Evolutionary conservation across 2,113 vertebrate genomes (phyloP).

Genomic region (Rousettus leschenaultii): DNA sequence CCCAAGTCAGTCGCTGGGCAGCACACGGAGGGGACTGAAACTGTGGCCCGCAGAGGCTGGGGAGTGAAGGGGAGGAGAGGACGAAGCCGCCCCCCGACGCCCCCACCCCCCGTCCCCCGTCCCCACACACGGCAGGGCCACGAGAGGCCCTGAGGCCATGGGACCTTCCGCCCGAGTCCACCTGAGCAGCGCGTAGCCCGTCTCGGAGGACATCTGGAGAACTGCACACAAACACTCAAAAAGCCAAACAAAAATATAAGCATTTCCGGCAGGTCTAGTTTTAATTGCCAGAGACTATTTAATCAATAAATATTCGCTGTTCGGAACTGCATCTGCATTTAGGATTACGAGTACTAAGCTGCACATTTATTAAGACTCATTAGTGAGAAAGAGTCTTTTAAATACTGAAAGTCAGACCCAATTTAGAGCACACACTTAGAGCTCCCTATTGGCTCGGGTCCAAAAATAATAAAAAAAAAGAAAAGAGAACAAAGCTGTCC

Average conservation of each 20-base stretch:
- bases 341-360: slow-evolving; percentile 64
- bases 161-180: no score
- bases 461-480: slow-evolving; percentile 61
- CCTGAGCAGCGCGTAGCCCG: rapidly evolving
- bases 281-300: slow-evolving; percentile 70
- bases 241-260: neutral
- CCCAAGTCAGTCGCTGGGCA: rapidly evolving
- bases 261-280: slow-evolving; percentile 34
- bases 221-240: neutral
- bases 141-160: neutral
- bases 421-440: slow-evolving; percentile 72
- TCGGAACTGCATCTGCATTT: slow-evolving; percentile 62
- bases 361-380: slow-evolving; percentile 78
- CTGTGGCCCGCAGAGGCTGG: rapidly evolving
- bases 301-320: slow-evolving; percentile 64
- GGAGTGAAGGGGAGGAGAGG: neutral
- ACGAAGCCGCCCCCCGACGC: neutral
- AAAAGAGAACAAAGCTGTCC: slow-evolving; percentile 65
- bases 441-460: slow-evolving; percentile 63
- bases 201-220: neutral
- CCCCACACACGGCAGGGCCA: no score
- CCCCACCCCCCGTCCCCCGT: no score
- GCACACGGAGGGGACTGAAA: rapidly evolving
- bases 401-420: slow-evolving; percentile 77
- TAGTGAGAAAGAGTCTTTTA: slow-evolving; percentile 75